These are phyloP conservation scores for Mylabris phalerata DNA, from an alignment of 1,140 invertebrate species.

Conservation along the genomic window DNA sequence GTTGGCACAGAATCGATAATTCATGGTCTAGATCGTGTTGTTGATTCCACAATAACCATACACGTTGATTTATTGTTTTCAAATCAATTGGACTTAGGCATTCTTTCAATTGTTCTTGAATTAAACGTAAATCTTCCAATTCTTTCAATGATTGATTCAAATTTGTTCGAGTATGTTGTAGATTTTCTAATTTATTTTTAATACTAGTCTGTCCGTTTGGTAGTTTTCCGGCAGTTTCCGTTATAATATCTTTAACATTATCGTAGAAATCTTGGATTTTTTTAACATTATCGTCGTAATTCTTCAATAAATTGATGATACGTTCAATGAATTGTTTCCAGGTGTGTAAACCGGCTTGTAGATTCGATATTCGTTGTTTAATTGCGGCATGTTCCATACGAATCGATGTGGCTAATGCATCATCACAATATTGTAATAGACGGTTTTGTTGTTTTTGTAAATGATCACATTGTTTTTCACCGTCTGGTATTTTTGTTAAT, in stretches of 20 bases:
- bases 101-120: slow-evolving; percentile 76
- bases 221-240: slow-evolving; percentile 41
- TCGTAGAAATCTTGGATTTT: slow-evolving; percentile 52
- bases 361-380: slow-evolving; percentile 64
- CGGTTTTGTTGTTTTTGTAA: slow-evolving; percentile 59
- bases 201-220: slow-evolving; percentile 44
- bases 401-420: slow-evolving; percentile 65
- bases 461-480: slow-evolving; percentile 56
- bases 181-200: slow-evolving; percentile 50
- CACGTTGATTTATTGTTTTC: slow-evolving; percentile 69
- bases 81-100: slow-evolving; percentile 81
- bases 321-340: slow-evolving; percentile 67
- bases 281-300: slow-evolving; percentile 52
- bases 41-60: slow-evolving; percentile 68
- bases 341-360: slow-evolving; percentile 71
- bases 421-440: slow-evolving; percentile 67
- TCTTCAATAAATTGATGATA: slow-evolving; percentile 53
- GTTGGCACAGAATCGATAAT: slow-evolving; percentile 62
- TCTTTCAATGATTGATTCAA: slow-evolving; percentile 53
- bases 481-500: slow-evolving; percentile 58
- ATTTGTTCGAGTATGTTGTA: slow-evolving; percentile 52
- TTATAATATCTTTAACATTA: slow-evolving; percentile 51
- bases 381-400: slow-evolving; percentile 73
- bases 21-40: slow-evolving; percentile 74
- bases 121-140: slow-evolving; percentile 60